Conservation (phyloP, 2,888 invertebrate genomes). For the Drosophila lacicola region DNA sequence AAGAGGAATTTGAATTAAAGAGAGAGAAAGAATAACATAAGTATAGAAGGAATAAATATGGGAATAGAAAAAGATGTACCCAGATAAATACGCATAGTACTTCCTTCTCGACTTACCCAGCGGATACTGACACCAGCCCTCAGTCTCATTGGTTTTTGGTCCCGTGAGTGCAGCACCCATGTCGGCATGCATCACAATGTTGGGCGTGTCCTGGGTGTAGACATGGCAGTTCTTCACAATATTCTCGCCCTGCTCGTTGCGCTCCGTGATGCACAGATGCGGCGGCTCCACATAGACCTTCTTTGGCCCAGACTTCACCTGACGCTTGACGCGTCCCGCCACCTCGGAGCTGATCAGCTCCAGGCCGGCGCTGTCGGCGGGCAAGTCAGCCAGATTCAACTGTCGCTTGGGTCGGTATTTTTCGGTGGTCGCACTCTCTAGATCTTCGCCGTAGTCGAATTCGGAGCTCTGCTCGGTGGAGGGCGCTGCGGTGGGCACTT, state of each 20-base stretch:
- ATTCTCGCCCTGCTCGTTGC: slow-evolving; percentile 59
- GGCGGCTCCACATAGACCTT: slow-evolving; percentile 86
- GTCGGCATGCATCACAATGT: slow-evolving; percentile 86
- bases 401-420: slow-evolving; percentile 63
- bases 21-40: too few species aligned
- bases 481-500: slow-evolving; percentile 77
- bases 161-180: slow-evolving; percentile 86
- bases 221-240: slow-evolving; percentile 86
- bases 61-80: too few species aligned
- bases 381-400: slow-evolving; percentile 28
- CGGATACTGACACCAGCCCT: slow-evolving; percentile 89
- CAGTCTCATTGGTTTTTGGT: slow-evolving; percentile 83
- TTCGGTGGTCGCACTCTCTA: slow-evolving; percentile 80
- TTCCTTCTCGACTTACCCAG: slow-evolving; percentile 84
- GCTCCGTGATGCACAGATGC: slow-evolving; percentile 87
- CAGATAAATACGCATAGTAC: too few species aligned
- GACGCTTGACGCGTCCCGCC: slow-evolving; percentile 52
- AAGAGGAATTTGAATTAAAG: too few species aligned
- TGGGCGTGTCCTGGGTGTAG: slow-evolving; percentile 87
- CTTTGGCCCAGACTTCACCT: slow-evolving; percentile 56
- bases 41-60: too few species aligned
- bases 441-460: slow-evolving; percentile 85
- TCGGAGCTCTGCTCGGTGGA: slow-evolving; percentile 84
- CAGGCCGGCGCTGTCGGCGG: slow-evolving; percentile 66
- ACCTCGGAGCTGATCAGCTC: slow-evolving; percentile 73